A percentile compares a stretch with the other conserved stretches of the same genome.
Conservation (phyloP, 2,797 vertebrate genomes). For the Chelmon rostratus region DNA sequence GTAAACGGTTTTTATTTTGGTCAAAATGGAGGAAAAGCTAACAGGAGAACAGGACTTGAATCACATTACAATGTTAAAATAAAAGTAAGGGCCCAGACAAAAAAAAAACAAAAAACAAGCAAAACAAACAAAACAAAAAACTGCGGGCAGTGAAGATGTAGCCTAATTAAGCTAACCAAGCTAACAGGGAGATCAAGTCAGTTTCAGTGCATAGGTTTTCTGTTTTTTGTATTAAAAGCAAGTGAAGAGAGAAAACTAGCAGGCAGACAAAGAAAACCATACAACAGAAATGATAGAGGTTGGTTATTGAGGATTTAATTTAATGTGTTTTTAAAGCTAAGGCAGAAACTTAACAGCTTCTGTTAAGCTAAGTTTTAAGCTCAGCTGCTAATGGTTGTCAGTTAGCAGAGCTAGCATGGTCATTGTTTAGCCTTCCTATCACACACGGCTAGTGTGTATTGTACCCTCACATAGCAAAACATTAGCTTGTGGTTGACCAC, state of each 20-base stretch:
- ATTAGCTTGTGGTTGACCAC: not conserved
- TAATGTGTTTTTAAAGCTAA: not conserved
- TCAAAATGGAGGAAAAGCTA: too few species aligned
- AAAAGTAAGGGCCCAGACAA: not conserved
- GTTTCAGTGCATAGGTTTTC: not conserved
- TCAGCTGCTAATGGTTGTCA: not conserved
- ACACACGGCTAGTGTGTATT: not conserved
- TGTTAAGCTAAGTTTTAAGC: too few species aligned
- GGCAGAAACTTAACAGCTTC: not conserved
- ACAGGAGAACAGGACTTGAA: not conserved
- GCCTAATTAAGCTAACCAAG: not conserved
- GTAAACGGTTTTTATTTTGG: not conserved
- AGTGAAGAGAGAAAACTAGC: too few species aligned
- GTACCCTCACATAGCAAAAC: not conserved
- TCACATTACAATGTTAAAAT: not conserved
- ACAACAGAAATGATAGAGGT: not conserved
- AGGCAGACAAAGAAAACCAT: too few species aligned
- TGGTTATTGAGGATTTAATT: not conserved
- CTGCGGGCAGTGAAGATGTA: not conserved
- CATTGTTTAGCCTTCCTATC: not conserved
- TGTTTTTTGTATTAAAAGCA: too few species aligned
- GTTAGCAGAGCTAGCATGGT: not conserved
- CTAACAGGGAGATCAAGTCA: not conserved
- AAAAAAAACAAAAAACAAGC: not conserved
- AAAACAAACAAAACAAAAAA: not conserved